A percentile compares a stretch with the other conserved stretches of the same genome.
Evolutionary conservation across 2,888 invertebrate genomes (phyloP).

Genomic region (Creontiades dilutus): DNA sequence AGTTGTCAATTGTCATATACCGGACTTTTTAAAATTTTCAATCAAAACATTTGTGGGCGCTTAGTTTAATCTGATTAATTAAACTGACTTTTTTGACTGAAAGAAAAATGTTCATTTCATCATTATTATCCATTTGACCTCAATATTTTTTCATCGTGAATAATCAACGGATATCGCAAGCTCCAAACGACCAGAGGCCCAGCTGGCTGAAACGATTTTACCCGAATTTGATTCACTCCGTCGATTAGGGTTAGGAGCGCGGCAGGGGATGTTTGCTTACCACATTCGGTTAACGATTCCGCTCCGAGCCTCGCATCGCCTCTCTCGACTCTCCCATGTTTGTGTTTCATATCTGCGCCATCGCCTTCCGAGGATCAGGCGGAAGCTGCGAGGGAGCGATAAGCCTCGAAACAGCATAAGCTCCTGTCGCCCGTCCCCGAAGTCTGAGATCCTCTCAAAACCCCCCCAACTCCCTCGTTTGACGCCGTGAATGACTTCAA

Average conservation of each 20-base stretch:
- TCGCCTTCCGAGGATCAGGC: constrained; percentile 58
- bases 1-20: no score
- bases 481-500: background rate
- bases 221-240: constrained; percentile 32
- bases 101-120: no score
- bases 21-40: no score
- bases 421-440: background rate
- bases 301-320: background rate
- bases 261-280: constrained; percentile 12
- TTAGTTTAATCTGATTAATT: no score
- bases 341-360: constrained; percentile 54
- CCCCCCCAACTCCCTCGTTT: background rate
- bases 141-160: no score
- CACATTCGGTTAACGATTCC: constrained; percentile 51
- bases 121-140: no score
- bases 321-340: constrained; percentile 6
- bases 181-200: background rate
- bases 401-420: constrained; percentile 61
- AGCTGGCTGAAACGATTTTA: background rate
- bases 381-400: constrained; percentile 59
- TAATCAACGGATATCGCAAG: no score
- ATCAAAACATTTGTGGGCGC: no score
- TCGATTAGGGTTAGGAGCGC: constrained; percentile 3
- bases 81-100: no score
- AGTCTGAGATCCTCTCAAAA: constrained; percentile 8